Percentiles rank a stretch among this genome's conserved stretches.
These are phyloP conservation scores for Phragmatobia fuliginosa DNA, from an alignment of 2,888 invertebrate genomes.

Conservation along the genomic window DNA sequence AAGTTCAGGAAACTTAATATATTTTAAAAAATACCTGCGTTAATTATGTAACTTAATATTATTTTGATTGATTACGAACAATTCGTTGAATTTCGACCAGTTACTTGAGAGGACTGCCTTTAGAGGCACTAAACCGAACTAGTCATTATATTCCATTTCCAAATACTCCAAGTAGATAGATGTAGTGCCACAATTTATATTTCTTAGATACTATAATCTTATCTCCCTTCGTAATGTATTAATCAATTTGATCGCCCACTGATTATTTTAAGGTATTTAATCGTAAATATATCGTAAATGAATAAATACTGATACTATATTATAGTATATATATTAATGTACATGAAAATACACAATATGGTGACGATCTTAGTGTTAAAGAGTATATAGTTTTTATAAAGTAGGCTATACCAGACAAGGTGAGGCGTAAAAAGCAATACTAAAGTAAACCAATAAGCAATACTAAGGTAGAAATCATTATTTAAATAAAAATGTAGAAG, in stretches of 20 bases:
- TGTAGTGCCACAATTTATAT: conserved; percentile 76
- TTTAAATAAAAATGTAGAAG: conserved; percentile 70
- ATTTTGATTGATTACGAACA: not conserved
- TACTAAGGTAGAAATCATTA: conserved; percentile 76
- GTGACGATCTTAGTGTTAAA: conserved; percentile 49
- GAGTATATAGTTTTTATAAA: conserved; percentile 65
- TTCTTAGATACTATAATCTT: conserved; percentile 59
- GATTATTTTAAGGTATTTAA: conserved; percentile 47
- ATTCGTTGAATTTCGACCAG: not conserved
- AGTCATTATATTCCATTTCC: conserved; percentile 66
- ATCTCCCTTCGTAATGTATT: conserved; percentile 49
- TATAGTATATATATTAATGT: conserved; percentile 34
- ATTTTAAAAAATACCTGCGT: too few species aligned
- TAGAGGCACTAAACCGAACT: conserved; percentile 65
- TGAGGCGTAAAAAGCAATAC: conserved; percentile 83
- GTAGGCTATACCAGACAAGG: conserved; percentile 66
- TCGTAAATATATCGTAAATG: conserved; percentile 43
- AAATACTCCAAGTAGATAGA: conserved; percentile 73
- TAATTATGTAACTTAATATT: too few species aligned
- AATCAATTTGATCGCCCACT: conserved; percentile 50
- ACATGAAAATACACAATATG: conserved; percentile 29
- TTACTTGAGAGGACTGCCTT: conserved; percentile 43
- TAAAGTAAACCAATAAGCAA: conserved; percentile 81
- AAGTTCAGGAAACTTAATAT: not conserved
- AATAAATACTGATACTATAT: conserved; percentile 43